Base-by-base conservation (phyloP, 2,888 invertebrate genomes). In the Theodoxus fluviatilis region DNA sequence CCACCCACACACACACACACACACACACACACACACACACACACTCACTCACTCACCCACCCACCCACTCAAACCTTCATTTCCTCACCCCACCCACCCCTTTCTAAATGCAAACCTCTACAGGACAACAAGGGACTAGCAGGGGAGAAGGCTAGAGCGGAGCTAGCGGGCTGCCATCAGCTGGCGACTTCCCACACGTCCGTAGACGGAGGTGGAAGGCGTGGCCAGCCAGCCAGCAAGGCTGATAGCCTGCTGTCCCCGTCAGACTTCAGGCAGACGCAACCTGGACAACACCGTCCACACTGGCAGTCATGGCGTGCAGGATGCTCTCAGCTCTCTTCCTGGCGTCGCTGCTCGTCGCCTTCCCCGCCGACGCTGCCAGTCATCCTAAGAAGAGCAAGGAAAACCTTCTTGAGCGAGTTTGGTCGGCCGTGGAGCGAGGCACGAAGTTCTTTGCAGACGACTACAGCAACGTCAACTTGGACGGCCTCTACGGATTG, bases 401-500 rank as follows among this genome's bases (percentile, higher is more conserved):
- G 70, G n/a, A 25, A 61, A 37, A 49, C 7, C 57, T 75, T 1
- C 67, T 76, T n/a, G 37, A 69, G 31, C 67, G 71, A n/a, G 76
- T 77, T 7, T 31, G 79, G 7, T 28, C 68, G 0, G 73, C 74
- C 0, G 73, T 80, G 18, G 76, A 79, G 63, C 75, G 71, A 31
- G 75, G 68, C 0, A 47, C 77, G 43, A 61, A 71, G 0, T 82
- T 82, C 67, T 81, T 81, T 73, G 59, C 75, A 31, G 71, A 75
- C 22, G 79, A 81, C 70, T 81, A 79, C 67, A 78, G 79, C 66
- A 73, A 76, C 25, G 76, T 82, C 47, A 82, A 82, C 68, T 77
- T 81, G 3, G 82, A 82, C 66, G 82, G 81, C 9, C 71, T 82
- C 22, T 82, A 80, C 74, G 82, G 82, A 35, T 73, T 81, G 4